A percentile compares a stretch with the other conserved stretches of the same genome.
Evolutionary conservation across 2,888 invertebrate species (phyloP).

Genomic region (Piscicola geometra): DNA sequence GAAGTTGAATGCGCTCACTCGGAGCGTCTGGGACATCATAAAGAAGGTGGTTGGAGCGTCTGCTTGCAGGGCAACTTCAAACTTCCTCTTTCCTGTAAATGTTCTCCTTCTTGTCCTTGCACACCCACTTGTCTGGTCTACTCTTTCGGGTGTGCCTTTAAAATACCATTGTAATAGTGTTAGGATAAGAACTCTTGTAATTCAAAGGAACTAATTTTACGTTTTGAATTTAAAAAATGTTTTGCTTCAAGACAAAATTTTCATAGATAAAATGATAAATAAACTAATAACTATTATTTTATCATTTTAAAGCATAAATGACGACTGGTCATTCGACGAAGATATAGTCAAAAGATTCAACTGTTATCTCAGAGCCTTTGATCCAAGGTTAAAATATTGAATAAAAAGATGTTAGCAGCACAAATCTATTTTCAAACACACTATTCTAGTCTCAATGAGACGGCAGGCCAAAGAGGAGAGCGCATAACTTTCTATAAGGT

Average conservation of each 20-base stretch:
- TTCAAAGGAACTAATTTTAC: neutral
- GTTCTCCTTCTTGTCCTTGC: neutral
- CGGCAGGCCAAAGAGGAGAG: neutral
- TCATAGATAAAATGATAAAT: neutral
- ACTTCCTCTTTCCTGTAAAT: neutral
- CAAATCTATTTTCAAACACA: neutral
- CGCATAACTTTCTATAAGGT: neutral
- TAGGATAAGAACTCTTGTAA: too few species aligned
- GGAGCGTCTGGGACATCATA: neutral
- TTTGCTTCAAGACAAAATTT: neutral
- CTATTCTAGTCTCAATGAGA: neutral
- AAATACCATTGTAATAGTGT: too few species aligned
- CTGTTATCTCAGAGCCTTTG: conserved; percentile 29
- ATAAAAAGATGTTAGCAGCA: neutral
- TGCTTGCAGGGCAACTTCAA: neutral
- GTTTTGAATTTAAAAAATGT: neutral
- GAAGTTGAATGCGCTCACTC: neutral
- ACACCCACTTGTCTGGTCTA: neutral
- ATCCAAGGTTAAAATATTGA: conserved; percentile 16
- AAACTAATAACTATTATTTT: neutral
- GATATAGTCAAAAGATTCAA: neutral
- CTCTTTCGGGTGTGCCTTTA: neutral
- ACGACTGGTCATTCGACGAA: conserved; percentile 31
- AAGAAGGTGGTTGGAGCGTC: conserved; percentile 4
- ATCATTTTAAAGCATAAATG: conserved; percentile 26